Evolutionary conservation across 1,140 invertebrate species (phyloP).

Genomic region (Drosophila hydei): DNA sequence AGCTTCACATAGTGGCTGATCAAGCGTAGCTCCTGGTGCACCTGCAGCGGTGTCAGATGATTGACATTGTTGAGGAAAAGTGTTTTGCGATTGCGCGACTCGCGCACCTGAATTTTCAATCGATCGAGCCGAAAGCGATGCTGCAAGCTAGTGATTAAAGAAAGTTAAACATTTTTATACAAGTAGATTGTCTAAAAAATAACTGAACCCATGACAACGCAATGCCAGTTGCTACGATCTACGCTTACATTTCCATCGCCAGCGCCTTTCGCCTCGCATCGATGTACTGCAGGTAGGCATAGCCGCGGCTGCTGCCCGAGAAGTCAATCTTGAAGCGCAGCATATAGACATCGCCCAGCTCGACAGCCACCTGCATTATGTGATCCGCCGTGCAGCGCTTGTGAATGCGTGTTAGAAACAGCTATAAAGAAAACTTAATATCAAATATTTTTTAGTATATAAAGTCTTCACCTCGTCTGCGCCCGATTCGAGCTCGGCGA

Average conservation of each 20-base stretch:
- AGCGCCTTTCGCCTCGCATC: slow-evolving; percentile 14
- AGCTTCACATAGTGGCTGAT: slow-evolving; percentile 26
- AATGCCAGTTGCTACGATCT: too few relatives aligned
- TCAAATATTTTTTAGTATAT: neutral
- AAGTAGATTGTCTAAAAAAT: too few relatives aligned
- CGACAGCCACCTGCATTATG: slow-evolving; percentile 32
- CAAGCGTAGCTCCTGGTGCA: slow-evolving; percentile 45
- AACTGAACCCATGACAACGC: too few relatives aligned
- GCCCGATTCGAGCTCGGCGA: slow-evolving; percentile 19
- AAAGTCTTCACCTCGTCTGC: slow-evolving; percentile 43
- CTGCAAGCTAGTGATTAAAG: slow-evolving; percentile 16
- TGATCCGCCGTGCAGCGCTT: neutral
- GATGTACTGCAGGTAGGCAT: slow-evolving; percentile 63
- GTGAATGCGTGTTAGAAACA: slow-evolving; percentile 36
- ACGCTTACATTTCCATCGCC: slow-evolving; percentile 30
- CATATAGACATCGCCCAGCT: slow-evolving; percentile 50
- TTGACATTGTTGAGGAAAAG: slow-evolving; percentile 22
- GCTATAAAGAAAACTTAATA: slow-evolving; percentile 17
- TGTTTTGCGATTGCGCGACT: slow-evolving; percentile 37
- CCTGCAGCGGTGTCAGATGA: slow-evolving; percentile 26
- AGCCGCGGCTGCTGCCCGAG: slow-evolving; percentile 40
- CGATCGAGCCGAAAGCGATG: neutral
- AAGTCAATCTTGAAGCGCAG: slow-evolving; percentile 64
- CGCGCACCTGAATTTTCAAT: slow-evolving; percentile 3
- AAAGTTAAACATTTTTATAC: neutral